Conservation (phyloP, 2,888 invertebrate genomes). For the Watsonalla binaria region DNA sequence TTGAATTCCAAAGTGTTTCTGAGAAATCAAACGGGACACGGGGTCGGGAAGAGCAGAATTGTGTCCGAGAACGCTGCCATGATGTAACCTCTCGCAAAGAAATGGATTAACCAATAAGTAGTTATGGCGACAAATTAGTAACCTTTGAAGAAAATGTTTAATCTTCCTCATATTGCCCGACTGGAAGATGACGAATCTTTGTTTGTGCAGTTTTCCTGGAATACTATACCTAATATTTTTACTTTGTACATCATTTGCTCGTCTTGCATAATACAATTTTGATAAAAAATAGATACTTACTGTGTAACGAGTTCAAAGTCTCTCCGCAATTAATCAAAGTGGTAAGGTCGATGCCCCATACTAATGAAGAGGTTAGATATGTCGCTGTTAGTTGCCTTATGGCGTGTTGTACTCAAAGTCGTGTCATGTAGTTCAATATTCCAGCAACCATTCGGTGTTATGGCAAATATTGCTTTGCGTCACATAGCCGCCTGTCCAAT, state of each 20-base stretch:
- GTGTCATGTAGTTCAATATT: constrained; percentile 56
- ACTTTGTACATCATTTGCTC: too few relatives aligned
- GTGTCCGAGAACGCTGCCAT: constrained; percentile 44
- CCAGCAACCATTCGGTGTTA: constrained; percentile 41
- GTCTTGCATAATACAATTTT: neutral
- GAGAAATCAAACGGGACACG: constrained; percentile 49
- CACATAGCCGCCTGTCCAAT: constrained; percentile 51
- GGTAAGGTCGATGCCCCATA: constrained; percentile 46
- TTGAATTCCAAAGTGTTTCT: constrained; percentile 24
- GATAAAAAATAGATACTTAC: constrained; percentile 2
- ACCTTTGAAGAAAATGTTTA: neutral
- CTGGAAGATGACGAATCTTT: too few relatives aligned
- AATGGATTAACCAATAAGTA: neutral
- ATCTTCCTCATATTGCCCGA: too few relatives aligned
- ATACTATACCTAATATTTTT: too few relatives aligned
- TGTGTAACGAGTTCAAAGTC: constrained; percentile 18
- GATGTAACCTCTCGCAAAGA: constrained; percentile 24
- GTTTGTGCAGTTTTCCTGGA: too few relatives aligned
- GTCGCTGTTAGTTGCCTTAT: constrained; percentile 40
- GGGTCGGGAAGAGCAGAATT: constrained; percentile 41
- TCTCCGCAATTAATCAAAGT: constrained; percentile 32
- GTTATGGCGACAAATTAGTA: constrained; percentile 6
- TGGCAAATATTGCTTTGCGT: constrained; percentile 62
- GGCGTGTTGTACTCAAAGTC: constrained; percentile 36
- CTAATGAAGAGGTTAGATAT: constrained; percentile 49